phyloP scores from a whole-genome alignment of 2,113 vertebrate genomes.

The Hepsetus odoe region DNA sequence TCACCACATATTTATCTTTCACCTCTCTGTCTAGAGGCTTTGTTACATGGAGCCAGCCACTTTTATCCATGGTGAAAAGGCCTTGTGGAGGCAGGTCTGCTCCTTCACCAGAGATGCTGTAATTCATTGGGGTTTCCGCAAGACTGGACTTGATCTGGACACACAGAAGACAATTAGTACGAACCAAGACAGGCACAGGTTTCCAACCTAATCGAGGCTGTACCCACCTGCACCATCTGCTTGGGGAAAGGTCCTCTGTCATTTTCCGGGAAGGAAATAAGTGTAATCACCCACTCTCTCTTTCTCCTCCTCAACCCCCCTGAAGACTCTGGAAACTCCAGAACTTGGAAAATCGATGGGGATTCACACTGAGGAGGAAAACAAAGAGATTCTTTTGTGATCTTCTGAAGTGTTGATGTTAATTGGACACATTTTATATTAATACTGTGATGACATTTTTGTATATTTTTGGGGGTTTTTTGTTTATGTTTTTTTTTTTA shows the following conservation, averaged over 20 bases:
- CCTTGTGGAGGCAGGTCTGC: conserved; percentile 54
- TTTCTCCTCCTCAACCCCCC: conserved; percentile 67
- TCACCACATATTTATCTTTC: conserved; percentile 49
- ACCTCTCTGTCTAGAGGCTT: conserved; percentile 68
- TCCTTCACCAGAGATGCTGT: conserved; percentile 71
- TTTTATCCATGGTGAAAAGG: conserved; percentile 61
- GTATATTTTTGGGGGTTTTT: too few relatives aligned
- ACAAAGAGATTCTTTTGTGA: too few relatives aligned
- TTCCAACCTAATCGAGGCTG: neutral
- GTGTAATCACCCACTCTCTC: conserved; percentile 73
- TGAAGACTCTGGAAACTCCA: conserved; percentile 61
- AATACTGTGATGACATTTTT: too few relatives aligned
- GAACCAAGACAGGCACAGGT: neutral
- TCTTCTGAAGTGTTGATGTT: too few relatives aligned
- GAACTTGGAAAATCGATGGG: conserved; percentile 30
- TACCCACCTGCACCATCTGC: conserved; percentile 57
- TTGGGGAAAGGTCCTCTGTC: conserved; percentile 58
- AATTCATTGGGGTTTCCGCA: conserved; percentile 45
- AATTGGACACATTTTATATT: too few relatives aligned
- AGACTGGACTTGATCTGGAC: conserved; percentile 65
- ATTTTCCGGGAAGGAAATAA: conserved; percentile 57
- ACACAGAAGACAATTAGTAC: neutral
- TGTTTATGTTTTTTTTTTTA: too few relatives aligned
- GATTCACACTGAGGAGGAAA: conserved; percentile 44
- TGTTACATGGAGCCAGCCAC: conserved; percentile 61